Percentiles rank a stretch among this genome's conserved stretches.
These are phyloP conservation scores for Dryadula phaetusa DNA, from an alignment of 2,888 invertebrate species.

Conservation along the genomic window DNA sequence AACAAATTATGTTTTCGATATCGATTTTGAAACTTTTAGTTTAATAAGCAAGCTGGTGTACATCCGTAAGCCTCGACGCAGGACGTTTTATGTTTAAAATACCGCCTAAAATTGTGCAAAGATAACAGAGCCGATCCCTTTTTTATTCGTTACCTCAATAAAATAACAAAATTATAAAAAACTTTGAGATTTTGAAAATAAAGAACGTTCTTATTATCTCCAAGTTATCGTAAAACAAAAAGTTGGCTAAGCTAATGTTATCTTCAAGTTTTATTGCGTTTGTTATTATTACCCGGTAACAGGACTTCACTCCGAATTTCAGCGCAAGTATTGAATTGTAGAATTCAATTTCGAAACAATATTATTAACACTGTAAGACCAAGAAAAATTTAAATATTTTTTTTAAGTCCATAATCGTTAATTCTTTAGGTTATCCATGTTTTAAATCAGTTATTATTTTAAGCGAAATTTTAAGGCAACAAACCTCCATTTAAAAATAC, in stretches of 20 bases:
- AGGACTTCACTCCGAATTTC: constrained; percentile 14
- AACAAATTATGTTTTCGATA: too few relatives aligned
- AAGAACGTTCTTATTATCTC: constrained; percentile 31
- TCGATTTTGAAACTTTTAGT: not conserved
- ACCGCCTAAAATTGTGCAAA: constrained; percentile 28
- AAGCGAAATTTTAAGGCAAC: too few relatives aligned
- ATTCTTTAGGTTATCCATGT: too few relatives aligned
- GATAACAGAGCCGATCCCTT: constrained; percentile 27
- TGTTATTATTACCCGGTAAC: constrained; percentile 37
- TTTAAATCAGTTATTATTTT: too few relatives aligned
- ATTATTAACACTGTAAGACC: too few relatives aligned
- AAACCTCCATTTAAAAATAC: too few relatives aligned
- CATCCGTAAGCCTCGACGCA: not conserved
- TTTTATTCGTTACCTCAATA: constrained; percentile 31
- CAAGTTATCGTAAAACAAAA: constrained; percentile 31
- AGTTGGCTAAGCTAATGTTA: constrained; percentile 36
- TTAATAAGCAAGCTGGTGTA: not conserved
- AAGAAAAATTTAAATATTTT: too few relatives aligned
- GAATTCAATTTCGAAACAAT: too few relatives aligned
- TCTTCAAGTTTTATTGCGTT: constrained; percentile 40
- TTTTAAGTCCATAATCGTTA: too few relatives aligned
- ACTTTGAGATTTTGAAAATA: constrained; percentile 28
- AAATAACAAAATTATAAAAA: constrained; percentile 35
- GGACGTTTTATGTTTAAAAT: constrained; percentile 1
- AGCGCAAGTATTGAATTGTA: constrained; percentile 10